Percentiles rank a stretch among this genome's conserved stretches.
These are phyloP conservation scores for Halcyon smyrnensis DNA, from an alignment of 2,797 vertebrate genomes.

Conservation along the genomic window DNA sequence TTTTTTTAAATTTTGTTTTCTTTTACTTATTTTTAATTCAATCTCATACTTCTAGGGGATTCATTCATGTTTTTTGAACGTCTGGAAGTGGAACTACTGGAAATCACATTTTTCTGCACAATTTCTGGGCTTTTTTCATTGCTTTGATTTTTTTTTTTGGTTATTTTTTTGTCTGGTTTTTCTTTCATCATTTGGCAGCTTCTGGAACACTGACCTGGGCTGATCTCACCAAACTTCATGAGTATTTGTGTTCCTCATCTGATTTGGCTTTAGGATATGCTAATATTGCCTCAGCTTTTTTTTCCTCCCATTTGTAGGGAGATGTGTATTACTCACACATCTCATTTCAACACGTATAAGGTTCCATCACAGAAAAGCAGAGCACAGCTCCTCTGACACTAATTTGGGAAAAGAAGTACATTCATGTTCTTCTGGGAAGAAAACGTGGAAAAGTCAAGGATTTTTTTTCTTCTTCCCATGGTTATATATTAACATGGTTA, in stretches of 20 bases:
- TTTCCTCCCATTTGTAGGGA: not conserved
- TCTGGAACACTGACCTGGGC: not conserved
- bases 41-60: not conserved
- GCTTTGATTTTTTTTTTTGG: not conserved
- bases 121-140: not conserved
- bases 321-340: not conserved
- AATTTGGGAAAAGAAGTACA: rapidly evolving
- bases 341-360: not conserved
- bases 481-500: not conserved
- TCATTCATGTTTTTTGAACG: not conserved
- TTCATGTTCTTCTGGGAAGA: not conserved
- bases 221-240: not conserved
- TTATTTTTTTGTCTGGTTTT: not conserved
- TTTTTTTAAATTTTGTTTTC: not conserved
- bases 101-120: not conserved
- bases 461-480: not conserved
- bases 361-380: not conserved
- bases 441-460: not conserved
- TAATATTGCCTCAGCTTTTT: not conserved
- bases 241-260: not conserved
- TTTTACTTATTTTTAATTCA: not conserved
- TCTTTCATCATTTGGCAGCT: not conserved
- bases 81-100: not conserved
- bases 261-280: not conserved
- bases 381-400: not conserved